Evolutionary conservation across 1,140 invertebrate species (phyloP).

Genomic region (Adoxophyes honmai): DNA sequence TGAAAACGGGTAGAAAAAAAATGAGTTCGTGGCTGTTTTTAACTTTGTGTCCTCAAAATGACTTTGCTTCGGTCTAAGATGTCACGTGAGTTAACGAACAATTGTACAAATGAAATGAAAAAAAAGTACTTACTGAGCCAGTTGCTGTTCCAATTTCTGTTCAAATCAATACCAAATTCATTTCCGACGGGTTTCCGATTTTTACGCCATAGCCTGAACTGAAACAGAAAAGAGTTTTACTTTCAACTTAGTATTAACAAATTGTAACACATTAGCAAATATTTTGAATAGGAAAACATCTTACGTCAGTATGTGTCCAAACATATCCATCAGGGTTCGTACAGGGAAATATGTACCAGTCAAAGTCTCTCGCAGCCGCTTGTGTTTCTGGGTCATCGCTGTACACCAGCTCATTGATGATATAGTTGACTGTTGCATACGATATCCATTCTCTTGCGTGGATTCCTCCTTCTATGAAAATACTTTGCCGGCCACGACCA

Average conservation of each 20-base stretch:
- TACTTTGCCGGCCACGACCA: conserved; percentile 45
- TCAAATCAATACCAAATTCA: conserved; percentile 81
- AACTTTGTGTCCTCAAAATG: too few relatives aligned
- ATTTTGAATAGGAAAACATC: neutral
- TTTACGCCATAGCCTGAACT: conserved; percentile 83
- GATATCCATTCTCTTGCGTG: conserved; percentile 81
- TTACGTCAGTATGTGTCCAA: conserved; percentile 35
- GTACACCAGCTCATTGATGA: conserved; percentile 73
- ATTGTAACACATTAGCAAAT: too few relatives aligned
- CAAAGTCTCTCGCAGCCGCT: conserved; percentile 61
- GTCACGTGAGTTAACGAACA: too few relatives aligned
- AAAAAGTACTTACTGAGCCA: conserved; percentile 64
- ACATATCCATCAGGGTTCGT: conserved; percentile 77
- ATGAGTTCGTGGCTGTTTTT: too few relatives aligned
- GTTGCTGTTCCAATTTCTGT: conserved; percentile 82
- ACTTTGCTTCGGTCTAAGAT: too few relatives aligned
- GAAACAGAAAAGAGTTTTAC: neutral
- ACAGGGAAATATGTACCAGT: conserved; percentile 77
- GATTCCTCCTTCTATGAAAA: conserved; percentile 69
- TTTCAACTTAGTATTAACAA: neutral
- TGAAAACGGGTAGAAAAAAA: neutral
- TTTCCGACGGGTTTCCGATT: conserved; percentile 73
- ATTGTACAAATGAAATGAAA: too few relatives aligned
- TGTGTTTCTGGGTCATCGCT: conserved; percentile 34
- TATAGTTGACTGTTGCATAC: conserved; percentile 76